Evolutionary conservation across 1,140 invertebrate genomes (phyloP).

Genomic region (Geopemphigus sp.): DNA sequence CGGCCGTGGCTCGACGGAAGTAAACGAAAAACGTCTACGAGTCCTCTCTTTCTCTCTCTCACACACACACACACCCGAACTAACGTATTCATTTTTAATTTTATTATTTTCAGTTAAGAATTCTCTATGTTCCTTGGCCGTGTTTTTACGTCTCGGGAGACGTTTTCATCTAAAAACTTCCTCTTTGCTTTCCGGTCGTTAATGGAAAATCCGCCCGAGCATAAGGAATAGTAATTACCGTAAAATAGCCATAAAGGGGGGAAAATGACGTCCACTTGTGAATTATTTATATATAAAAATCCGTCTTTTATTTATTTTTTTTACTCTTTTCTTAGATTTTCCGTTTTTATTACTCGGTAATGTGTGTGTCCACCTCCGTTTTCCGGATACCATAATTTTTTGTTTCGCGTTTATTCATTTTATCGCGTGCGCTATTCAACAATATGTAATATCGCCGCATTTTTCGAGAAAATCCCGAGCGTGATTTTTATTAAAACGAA

Average conservation of each 20-base stretch:
- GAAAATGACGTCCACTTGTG: constrained; percentile 40
- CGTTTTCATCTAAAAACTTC: constrained; percentile 48
- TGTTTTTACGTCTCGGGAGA: constrained; percentile 41
- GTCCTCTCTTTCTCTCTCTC: too few relatives aligned
- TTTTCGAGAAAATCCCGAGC: background rate
- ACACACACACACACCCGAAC: too few relatives aligned
- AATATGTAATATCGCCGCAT: background rate
- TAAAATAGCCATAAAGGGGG: constrained; percentile 43
- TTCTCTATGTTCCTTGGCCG: background rate
- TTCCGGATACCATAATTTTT: background rate
- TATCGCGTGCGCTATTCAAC: background rate
- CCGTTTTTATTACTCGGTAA: constrained; percentile 30
- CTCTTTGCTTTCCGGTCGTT: constrained; percentile 33
- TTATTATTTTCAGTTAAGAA: constrained; percentile 29
- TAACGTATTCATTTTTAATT: constrained; percentile 39
- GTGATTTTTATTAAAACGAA: background rate
- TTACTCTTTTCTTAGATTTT: constrained; percentile 2
- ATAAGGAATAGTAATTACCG: constrained; percentile 49
- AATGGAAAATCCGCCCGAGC: constrained; percentile 48
- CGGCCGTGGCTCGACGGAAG: background rate
- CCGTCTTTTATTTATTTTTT: background rate
- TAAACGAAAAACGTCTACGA: constrained; percentile 14
- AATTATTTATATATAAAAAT: constrained; percentile 44
- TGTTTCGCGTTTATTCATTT: background rate
- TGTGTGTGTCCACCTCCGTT: background rate